Base-by-base conservation (phyloP, 2,113 vertebrate species). In the Tichodroma muraria region DNA sequence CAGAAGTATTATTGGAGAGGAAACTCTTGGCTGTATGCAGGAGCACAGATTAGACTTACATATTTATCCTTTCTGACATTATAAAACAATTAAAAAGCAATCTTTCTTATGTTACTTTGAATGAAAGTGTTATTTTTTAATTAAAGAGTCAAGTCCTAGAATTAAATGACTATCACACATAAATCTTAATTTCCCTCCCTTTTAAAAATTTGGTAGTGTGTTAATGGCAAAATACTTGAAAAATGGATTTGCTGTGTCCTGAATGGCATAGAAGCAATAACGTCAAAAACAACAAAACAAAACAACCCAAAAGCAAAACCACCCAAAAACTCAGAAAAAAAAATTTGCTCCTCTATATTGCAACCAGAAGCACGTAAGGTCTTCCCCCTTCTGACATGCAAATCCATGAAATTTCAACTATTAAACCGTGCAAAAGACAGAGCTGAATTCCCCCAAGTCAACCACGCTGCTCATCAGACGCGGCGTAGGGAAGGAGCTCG, bases 401-500 rank as follows among this genome's bases (percentile, higher is more conserved):
- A 80, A 61, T 40, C 52, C 13, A 5, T 5, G 12, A 15, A 11
- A 70, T 50, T 23, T 49, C 15, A 42, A 6, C 13, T n/a, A 14
- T 10, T 10, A 85, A 49, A 45, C 19, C 10, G 45, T 8, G 47
- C 45, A 35, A 27, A 69, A 50, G 53, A 20, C 44, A 82, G 73
- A 44, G 53, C 1, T 16, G 53, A 49, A 45, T 20, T 37, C n/a
- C n/a, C 70, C 10, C 15, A 30, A 11, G 31, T 21, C 8, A 18
- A 4, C 4, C 2, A 0, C 0, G 0, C 30, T 13, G 49, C 77
- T 37, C 3, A 22, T 25, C 14, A 4, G 3, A 28, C 3, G 12
- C 13, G 54, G 8, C 0, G 6, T n/a, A n/a, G 0, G 6, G 47
- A 60, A 18, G 13, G 79, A 15, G 72, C 70, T 38, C 14, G 4